A percentile compares a stretch with the other conserved stretches of the same genome.
phyloP scores from a whole-genome alignment of 2,888 invertebrate genomes.

The Diaphora mendica region DNA sequence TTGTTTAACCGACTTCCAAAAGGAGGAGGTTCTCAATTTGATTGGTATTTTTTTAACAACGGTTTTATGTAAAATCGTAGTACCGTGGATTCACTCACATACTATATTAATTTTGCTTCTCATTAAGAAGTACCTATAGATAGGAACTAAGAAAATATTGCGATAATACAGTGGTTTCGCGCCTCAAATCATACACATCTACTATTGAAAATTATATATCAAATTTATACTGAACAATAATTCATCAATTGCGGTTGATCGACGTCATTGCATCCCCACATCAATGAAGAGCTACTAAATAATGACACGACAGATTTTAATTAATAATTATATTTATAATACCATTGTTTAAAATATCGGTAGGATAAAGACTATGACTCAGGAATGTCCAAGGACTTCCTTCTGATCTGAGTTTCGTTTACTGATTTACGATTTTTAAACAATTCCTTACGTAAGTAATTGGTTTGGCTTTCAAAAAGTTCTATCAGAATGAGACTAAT shows the following conservation, averaged over 20 bases:
- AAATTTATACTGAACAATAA: no score
- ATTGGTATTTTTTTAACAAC: no score
- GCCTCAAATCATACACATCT: not conserved
- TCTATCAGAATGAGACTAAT: no score
- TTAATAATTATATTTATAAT: not conserved
- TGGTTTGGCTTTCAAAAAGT: not conserved
- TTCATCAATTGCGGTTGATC: not conserved
- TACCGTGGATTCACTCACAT: not conserved
- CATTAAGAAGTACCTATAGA: no score
- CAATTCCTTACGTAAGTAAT: not conserved
- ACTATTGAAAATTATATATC: slow-evolving; percentile 6
- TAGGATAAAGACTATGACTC: not conserved
- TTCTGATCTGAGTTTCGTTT: not conserved
- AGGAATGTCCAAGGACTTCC: not conserved
- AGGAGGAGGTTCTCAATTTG: no score
- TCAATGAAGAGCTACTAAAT: not conserved
- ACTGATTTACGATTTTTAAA: not conserved
- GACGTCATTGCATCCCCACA: not conserved
- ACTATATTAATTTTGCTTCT: no score
- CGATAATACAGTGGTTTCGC: not conserved
- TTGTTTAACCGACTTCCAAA: no score
- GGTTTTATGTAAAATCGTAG: no score
- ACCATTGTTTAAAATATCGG: not conserved
- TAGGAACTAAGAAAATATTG: no score
- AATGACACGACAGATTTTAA: not conserved